Conservation (phyloP, 2,797 vertebrate genomes). For the Neomorphus geoffroyi region DNA sequence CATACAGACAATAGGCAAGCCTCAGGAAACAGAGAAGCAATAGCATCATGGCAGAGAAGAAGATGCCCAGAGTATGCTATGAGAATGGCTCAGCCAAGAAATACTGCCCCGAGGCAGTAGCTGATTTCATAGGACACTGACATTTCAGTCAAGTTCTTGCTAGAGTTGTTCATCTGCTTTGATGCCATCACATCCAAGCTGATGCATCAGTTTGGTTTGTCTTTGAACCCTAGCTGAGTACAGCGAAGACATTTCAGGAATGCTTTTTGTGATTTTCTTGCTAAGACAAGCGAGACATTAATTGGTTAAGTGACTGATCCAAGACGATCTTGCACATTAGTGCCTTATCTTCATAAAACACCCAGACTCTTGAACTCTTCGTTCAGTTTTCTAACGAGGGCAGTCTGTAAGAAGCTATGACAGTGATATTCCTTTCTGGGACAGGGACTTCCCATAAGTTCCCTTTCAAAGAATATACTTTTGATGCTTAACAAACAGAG, state of each 20-base stretch:
- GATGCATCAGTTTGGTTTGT: neutral
- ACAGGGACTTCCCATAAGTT: neutral
- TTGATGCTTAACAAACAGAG: neutral
- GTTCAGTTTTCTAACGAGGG: neutral
- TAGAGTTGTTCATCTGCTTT: neutral
- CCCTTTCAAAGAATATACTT: slow-evolving; percentile 1
- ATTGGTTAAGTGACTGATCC: neutral
- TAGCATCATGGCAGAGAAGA: neutral
- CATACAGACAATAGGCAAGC: neutral
- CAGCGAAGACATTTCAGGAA: neutral
- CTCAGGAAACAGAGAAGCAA: neutral
- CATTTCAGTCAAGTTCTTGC: neutral
- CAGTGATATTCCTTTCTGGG: neutral
- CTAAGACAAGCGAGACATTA: neutral
- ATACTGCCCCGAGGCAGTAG: neutral
- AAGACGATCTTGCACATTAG: neutral
- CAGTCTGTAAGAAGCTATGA: neutral
- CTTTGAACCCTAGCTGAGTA: neutral
- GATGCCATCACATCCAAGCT: neutral
- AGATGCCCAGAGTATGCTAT: neutral
- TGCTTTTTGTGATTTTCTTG: neutral
- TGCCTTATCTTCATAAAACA: neutral
- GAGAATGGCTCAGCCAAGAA: neutral
- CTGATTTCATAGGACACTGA: neutral
- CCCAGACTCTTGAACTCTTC: neutral